Evolutionary conservation across 2,113 vertebrate genomes (phyloP), one percentile per base, ranked within the genome.

Genomic region (Andinoacara biseriatus): DNA sequence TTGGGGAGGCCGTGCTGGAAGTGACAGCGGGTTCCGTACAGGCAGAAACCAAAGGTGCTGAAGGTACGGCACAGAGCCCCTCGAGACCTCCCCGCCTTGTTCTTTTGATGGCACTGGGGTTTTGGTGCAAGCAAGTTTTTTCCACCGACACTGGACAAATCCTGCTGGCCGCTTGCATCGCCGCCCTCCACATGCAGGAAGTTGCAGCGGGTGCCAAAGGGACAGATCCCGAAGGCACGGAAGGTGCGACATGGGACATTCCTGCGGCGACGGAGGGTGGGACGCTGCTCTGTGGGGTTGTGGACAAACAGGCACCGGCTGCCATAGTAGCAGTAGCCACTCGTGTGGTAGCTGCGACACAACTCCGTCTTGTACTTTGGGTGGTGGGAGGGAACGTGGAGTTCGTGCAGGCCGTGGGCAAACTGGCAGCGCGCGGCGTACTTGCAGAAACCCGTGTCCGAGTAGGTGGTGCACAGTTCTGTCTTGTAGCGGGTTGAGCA

Each of bases 401-500:
- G 95, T 59, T 96, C 95, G 0, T 94, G 94, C 20, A 96, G 94
- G 80, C 96, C 96, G 1, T 96, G 96, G 60, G 96, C 96, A 7
- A 96, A 96, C 90, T 95, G 95, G 81, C 96, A 96, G 69, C 94
- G 94, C 56, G 94, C 94, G 0, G 94, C 95, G 3, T 96, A 96
- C 63, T 94, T 94, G 91, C 96, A 96, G 40, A 84, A 80, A 1
- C 95, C 96, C 0, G 86, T 76, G 1, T 92, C 61, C 0, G 95
- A 92, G 78, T 96, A 96, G 78, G 88, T 94, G 78, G 92, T 95
- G 88, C 96, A 96, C 60, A 96, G 93, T 85, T 96, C 95, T 0
- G 96, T 96, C 93, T 96, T 96, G 86, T 96, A 96, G 87, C 95
- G 95, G 17, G 95, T 95, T 82, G 95, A 96, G 85, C 92, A 95